These are phyloP conservation scores for Lepus oiostolus DNA, from an alignment of 2,797 vertebrate genomes.

Conservation along the genomic window DNA sequence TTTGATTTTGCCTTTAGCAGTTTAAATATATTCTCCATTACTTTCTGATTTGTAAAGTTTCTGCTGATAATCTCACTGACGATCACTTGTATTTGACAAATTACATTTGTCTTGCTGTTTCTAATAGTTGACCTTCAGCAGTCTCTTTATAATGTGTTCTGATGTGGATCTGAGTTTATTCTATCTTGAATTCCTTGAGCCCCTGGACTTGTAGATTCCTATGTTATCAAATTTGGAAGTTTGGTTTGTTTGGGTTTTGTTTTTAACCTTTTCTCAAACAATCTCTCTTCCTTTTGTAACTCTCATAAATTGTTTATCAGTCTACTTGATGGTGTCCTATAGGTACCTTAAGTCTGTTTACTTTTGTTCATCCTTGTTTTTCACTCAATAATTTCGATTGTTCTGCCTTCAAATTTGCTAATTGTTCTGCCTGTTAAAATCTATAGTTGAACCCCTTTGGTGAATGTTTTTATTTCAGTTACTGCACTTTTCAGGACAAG, in stretches of 20 bases:
- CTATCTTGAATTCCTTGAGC: neutral
- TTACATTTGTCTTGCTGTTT: neutral
- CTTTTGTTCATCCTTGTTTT: neutral
- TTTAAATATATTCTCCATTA: neutral
- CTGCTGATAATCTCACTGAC: neutral
- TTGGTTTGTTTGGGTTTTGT: neutral
- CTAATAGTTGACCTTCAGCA: neutral
- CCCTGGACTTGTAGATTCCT: neutral
- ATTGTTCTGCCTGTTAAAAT: neutral
- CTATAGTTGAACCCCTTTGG: neutral
- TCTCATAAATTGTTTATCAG: neutral
- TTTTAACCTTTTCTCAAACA: neutral
- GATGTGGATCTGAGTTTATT: neutral
- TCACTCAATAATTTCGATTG: neutral
- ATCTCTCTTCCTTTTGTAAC: neutral
- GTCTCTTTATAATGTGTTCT: neutral
- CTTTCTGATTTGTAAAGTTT: neutral
- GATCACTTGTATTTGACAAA: neutral
- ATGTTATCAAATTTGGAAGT: constrained; percentile 22
- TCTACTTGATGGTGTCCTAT: neutral
- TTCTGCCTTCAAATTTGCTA: neutral
- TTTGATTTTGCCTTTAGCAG: neutral
- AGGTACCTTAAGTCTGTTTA: neutral
- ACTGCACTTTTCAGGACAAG: neutral
- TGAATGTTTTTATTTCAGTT: neutral